phyloP scores from a whole-genome alignment of 2,888 invertebrate genomes.

The Tetranychus truncatus region DNA sequence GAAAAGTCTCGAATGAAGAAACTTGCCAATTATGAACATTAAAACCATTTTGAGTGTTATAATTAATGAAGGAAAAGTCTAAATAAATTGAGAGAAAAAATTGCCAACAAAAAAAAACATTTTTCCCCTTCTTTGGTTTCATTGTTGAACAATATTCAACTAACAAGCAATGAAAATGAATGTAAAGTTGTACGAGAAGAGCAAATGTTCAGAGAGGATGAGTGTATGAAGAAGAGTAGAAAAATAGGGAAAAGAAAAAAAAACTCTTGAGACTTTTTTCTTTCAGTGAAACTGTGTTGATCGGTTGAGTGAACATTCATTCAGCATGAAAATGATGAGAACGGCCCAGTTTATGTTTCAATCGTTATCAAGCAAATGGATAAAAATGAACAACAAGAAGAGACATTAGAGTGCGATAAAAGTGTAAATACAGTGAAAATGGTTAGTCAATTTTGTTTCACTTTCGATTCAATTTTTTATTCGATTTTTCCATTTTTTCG shows the following conservation, averaged over 20 bases:
- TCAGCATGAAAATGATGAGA: conserved; percentile 1
- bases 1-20: too few relatives aligned
- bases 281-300: neutral
- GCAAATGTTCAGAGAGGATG: neutral
- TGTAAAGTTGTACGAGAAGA: neutral
- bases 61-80: too few relatives aligned
- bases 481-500: neutral
- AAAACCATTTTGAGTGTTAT: too few relatives aligned
- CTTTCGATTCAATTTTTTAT: neutral
- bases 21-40: too few relatives aligned
- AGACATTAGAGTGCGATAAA: neutral
- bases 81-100: too few relatives aligned
- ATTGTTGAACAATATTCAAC: too few relatives aligned
- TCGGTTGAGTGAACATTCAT: neutral
- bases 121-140: too few relatives aligned
- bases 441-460: neutral
- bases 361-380: neutral
- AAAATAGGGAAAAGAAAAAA: neutral
- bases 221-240: neutral
- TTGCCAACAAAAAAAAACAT: too few relatives aligned
- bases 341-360: too few relatives aligned
- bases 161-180: too few relatives aligned
- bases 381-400: neutral
- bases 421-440: neutral
- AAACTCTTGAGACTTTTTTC: neutral